Percentiles rank a stretch among this genome's conserved stretches.
phyloP scores from a whole-genome alignment of 2,113 vertebrate species.

The Polypterus bichir region DNA sequence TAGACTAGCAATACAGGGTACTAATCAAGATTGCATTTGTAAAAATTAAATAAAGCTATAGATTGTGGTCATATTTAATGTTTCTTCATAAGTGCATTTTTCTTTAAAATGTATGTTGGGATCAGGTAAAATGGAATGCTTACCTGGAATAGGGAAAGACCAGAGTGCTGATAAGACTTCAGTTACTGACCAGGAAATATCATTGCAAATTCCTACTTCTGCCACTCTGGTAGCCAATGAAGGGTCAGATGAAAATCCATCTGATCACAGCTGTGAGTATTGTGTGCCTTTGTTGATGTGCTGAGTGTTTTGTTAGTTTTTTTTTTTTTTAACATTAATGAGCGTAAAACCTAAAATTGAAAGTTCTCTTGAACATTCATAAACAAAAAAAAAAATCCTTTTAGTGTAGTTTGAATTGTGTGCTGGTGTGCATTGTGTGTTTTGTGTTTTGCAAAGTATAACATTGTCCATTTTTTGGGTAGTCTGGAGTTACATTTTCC shows the following conservation, averaged over 20 bases:
- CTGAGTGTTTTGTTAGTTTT: slow-evolving; percentile 13
- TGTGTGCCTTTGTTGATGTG: slow-evolving; percentile 40
- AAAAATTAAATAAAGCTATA: no score
- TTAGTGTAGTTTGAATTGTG: no score
- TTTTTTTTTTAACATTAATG: background rate
- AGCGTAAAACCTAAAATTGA: no score
- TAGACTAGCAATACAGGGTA: no score
- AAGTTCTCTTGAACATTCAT: no score
- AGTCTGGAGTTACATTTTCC: no score
- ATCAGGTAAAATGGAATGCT: slow-evolving; percentile 39
- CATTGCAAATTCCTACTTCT: slow-evolving; percentile 21
- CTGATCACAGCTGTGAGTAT: slow-evolving; percentile 55
- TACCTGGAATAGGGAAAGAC: slow-evolving; percentile 37
- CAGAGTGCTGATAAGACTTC: slow-evolving; percentile 23
- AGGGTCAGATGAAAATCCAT: slow-evolving; percentile 28
- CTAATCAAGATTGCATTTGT: no score
- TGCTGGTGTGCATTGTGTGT: no score
- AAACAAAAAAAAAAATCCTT: no score
- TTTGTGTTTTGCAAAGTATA: no score
- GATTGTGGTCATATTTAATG: no score
- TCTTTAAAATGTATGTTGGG: slow-evolving; percentile 16
- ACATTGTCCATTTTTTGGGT: no score
- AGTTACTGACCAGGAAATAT: slow-evolving; percentile 29
- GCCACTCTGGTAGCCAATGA: slow-evolving; percentile 21
- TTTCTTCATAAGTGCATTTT: background rate